Base-by-base conservation (phyloP, 2,888 invertebrate genomes). In the Notodonta ziczac region DNA sequence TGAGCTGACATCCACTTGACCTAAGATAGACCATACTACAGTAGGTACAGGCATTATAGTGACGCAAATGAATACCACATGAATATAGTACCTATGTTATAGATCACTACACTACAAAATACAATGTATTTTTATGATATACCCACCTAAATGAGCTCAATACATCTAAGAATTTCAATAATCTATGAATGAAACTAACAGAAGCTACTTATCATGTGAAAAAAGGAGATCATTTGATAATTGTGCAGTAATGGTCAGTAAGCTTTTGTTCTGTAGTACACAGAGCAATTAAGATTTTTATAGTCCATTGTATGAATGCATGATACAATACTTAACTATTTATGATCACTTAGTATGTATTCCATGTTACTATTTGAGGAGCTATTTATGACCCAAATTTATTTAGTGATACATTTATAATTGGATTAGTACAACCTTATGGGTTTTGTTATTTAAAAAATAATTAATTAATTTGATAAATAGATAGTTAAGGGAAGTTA, bases 251-350 rank as follows among this genome's bases (percentile, higher is more conserved):
- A 65, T 57, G 66, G 48, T 32, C 54, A 76, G 60, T 42, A 46
- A 53, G 60, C 78, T 65, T 81, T 84, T 79, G 80, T 84, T 77
- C 73, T 68, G 72, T 61, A 66, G 65, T 68, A 67, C 65, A 61
- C 63, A 62, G 58, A 63, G 59, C 72, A 80, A 81, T 84, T 82
- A 78, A 62, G 13, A 72, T 66, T 73, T 79, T 84, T 80, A 83
- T 80, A 72, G 72, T 53, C 79, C 70, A 85, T 86, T 84, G 84
- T 85, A 60, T 48, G 59, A 62, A 60, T 58, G 53, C 61, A 70
- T 70, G 61, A 66, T 65, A 72, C 60, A 63, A 66, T 59, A 61
- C 56, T 57, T 61, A 62, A 74, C 63, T 57, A 67, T 72, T 74
- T 69, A 72, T 42, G 42, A 42, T 42, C 10, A n/a, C 50, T 50